Conservation (phyloP, 2,113 vertebrate species). For the Saguinus midas region DNA sequence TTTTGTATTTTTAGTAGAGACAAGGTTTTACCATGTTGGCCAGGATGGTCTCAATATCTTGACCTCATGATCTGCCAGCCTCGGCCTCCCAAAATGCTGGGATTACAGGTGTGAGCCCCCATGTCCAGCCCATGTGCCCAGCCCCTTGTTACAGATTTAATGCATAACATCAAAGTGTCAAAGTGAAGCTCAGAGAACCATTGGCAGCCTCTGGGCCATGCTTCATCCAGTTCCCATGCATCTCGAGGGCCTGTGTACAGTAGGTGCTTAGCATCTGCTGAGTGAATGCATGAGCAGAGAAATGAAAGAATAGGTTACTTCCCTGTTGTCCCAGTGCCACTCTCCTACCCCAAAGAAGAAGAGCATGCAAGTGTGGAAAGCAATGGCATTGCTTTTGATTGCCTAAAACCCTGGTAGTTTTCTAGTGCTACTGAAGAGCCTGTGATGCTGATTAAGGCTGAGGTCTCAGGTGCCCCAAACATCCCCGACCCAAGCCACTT, state of each 20-base stretch:
- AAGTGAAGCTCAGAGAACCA: neutral
- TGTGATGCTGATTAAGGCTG: slow-evolving; percentile 19
- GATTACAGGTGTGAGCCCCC: too few relatives aligned
- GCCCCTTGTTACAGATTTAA: neutral
- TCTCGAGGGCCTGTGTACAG: neutral
- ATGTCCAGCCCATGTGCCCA: too few relatives aligned
- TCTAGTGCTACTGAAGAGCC: neutral
- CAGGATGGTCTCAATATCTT: too few relatives aligned
- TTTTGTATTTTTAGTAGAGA: too few relatives aligned
- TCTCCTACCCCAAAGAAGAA: neutral
- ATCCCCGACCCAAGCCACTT: neutral
- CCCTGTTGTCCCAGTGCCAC: neutral
- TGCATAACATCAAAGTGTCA: neutral
- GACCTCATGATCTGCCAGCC: too few relatives aligned
- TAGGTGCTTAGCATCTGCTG: neutral
- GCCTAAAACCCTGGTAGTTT: slow-evolving; percentile 35
- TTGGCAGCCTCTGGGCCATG: neutral
- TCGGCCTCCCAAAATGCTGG: too few relatives aligned
- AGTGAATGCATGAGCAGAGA: neutral
- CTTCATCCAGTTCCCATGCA: neutral
- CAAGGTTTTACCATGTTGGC: too few relatives aligned
- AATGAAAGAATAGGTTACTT: neutral
- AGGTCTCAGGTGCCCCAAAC: slow-evolving; percentile 27
- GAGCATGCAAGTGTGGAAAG: neutral
- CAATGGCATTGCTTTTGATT: neutral